Conservation (phyloP, 2,888 invertebrate genomes). For the Spodoptera picta region DNA sequence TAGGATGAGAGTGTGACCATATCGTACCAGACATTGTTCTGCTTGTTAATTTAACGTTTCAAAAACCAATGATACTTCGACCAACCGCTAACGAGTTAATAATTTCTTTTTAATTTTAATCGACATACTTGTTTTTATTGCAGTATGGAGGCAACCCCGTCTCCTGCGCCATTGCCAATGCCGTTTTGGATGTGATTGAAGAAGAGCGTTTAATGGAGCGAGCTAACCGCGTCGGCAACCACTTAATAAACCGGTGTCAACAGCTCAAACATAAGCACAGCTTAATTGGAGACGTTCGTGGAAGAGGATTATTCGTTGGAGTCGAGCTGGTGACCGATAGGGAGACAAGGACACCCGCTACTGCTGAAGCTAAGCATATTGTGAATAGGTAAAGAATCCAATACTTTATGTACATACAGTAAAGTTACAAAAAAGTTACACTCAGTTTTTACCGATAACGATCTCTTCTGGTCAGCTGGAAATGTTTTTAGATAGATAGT, state of each 20-base stretch:
- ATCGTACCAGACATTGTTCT: no score
- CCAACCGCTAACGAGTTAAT: no score
- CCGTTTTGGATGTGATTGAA: conserved; percentile 97
- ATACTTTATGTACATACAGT: no score
- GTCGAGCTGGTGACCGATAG: conserved; percentile 96
- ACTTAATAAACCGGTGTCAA: conserved; percentile 91
- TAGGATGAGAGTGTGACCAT: no score
- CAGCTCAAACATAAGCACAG: conserved; percentile 92
- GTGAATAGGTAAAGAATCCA: conserved; percentile 88
- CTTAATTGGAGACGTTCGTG: conserved; percentile 96
- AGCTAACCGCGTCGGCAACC: conserved; percentile 94
- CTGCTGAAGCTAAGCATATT: conserved; percentile 93
- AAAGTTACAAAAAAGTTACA: no score
- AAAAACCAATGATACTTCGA: no score
- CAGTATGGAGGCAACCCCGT: conserved; percentile 99
- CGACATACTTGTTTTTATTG: conserved; percentile 27
- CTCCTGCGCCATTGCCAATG: conserved; percentile 98
- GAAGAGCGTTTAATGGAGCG: conserved; percentile 95
- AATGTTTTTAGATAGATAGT: no score
- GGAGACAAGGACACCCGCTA: conserved; percentile 93
- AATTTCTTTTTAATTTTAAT: not conserved
- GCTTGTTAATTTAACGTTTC: no score
- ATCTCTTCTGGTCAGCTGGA: no score
- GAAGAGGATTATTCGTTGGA: conserved; percentile 97
- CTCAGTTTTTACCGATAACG: no score